A percentile compares a stretch with the other conserved stretches of the same genome.
These are phyloP conservation scores for Noctua pronuba DNA, from an alignment of 2,888 invertebrate genomes.

Conservation along the genomic window DNA sequence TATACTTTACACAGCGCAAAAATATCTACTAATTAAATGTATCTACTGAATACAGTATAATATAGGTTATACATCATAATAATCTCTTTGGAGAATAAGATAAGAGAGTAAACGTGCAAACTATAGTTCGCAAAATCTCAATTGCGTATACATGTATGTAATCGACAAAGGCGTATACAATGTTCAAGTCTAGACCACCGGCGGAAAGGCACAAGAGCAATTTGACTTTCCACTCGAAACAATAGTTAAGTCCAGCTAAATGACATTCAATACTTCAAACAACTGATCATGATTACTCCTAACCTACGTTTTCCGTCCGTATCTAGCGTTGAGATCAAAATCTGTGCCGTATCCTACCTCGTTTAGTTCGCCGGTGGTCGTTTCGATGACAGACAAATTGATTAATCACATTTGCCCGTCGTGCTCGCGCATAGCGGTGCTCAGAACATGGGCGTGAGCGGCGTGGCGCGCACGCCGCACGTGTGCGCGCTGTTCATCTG, in stretches of 20 bases:
- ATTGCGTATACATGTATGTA: conserved; percentile 74
- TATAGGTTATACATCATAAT: conserved; percentile 77
- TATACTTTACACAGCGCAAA: conserved; percentile 89
- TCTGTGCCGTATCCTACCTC: conserved; percentile 83
- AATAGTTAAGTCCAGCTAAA: conserved; percentile 74
- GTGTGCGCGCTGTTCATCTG: conserved; percentile 89
- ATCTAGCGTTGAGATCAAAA: conserved; percentile 77
- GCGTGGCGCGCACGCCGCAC: conserved; percentile 87
- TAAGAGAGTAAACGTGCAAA: conserved; percentile 78
- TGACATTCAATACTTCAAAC: conserved; percentile 67
- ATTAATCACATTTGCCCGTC: conserved; percentile 63
- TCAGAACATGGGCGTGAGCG: conserved; percentile 87
- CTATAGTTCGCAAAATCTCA: conserved; percentile 79
- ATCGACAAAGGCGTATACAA: conserved; percentile 77
- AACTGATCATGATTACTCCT: conserved; percentile 58
- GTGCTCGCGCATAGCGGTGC: conserved; percentile 6
- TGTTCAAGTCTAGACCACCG: conserved; percentile 79
- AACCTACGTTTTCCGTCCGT: conserved; percentile 53
- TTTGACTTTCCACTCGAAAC: conserved; percentile 79
- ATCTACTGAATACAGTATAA: conserved; percentile 78
- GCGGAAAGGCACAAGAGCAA: conserved; percentile 87
- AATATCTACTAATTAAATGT: conserved; percentile 80
- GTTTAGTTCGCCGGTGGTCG: conserved; percentile 80
- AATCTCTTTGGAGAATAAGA: conserved; percentile 88
- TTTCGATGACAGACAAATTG: conserved; percentile 77